Evolutionary conservation across 53 echinoderm and acorn worm species (phyloP).

Genomic region (Echinarachnius parma): DNA sequence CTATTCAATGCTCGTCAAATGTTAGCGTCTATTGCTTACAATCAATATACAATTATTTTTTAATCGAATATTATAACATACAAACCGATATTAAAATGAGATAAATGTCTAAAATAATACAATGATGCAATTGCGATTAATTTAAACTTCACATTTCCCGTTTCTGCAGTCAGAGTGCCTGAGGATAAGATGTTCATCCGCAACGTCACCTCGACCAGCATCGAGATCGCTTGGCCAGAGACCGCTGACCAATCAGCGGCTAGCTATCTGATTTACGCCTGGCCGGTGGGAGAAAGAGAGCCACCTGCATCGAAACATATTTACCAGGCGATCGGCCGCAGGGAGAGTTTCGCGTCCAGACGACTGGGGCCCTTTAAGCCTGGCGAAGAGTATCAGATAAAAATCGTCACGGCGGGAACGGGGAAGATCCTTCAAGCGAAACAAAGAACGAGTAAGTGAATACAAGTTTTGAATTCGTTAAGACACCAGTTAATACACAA

Average conservation of each 20-base stretch:
- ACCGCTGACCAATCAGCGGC: conserved; percentile 58
- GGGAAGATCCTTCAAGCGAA: conserved; percentile 31
- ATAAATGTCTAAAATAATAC: too few species aligned
- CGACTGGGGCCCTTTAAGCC: conserved; percentile 50
- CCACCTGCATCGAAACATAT: conserved; percentile 67
- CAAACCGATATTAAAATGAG: too few species aligned
- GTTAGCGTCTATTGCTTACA: too few species aligned
- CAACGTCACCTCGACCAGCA: conserved; percentile 51
- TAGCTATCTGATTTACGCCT: conserved; percentile 79
- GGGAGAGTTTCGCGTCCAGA: conserved; percentile 66
- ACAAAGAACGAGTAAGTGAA: conserved; percentile 70
- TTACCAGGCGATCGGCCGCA: conserved; percentile 66
- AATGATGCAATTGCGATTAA: too few species aligned
- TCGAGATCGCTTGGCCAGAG: conserved; percentile 78
- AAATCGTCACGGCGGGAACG: conserved; percentile 60
- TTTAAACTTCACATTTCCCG: too few species aligned
- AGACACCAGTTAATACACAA: too few species aligned
- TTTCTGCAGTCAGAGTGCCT: conserved; percentile 74
- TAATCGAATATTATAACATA: too few species aligned
- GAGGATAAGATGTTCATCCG: conserved; percentile 66
- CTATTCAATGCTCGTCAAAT: too few species aligned
- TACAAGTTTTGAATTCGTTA: too few species aligned
- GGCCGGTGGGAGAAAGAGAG: conserved; percentile 59
- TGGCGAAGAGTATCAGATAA: conserved; percentile 60
- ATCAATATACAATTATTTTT: too few species aligned